Evolutionary conservation across 2,113 vertebrate genomes (phyloP).

Genomic region (Paramormyrops kingsleyae): DNA sequence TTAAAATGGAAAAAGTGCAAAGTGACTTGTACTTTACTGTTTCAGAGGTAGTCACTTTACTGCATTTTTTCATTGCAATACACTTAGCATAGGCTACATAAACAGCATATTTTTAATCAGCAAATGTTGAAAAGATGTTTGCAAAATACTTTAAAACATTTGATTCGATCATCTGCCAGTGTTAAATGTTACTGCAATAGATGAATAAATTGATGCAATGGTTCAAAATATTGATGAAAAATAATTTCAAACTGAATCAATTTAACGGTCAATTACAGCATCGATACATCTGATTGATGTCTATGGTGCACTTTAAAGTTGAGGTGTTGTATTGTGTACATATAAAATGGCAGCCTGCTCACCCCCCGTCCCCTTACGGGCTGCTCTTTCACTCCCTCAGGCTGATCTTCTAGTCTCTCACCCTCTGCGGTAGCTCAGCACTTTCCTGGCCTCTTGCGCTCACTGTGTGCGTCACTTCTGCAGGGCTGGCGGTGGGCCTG

Average conservation of each 20-base stretch:
- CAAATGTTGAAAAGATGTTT: neutral
- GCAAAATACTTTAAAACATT: neutral
- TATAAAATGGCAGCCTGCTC: neutral
- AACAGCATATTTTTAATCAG: neutral
- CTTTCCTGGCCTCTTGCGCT: neutral
- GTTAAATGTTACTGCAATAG: too few relatives aligned
- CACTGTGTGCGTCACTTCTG: constrained; percentile 55
- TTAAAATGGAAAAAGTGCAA: neutral
- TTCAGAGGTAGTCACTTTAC: neutral
- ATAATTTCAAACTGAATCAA: neutral
- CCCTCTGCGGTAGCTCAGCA: neutral
- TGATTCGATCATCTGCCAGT: neutral
- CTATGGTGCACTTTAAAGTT: neutral
- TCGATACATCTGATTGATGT: neutral
- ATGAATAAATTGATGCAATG: too few relatives aligned
- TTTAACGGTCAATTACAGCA: neutral
- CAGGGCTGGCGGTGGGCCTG: constrained; percentile 85
- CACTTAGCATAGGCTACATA: neutral
- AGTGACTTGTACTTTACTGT: neutral
- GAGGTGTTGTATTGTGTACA: neutral
- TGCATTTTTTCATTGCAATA: neutral
- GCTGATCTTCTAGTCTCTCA: neutral
- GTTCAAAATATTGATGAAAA: neutral
- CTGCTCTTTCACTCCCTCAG: neutral
- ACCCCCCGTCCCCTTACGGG: neutral